Percentiles rank a stretch among this genome's conserved stretches.
These are phyloP conservation scores for Dallia pectoralis DNA, from an alignment of 2,797 vertebrate species.

Conservation along the genomic window DNA sequence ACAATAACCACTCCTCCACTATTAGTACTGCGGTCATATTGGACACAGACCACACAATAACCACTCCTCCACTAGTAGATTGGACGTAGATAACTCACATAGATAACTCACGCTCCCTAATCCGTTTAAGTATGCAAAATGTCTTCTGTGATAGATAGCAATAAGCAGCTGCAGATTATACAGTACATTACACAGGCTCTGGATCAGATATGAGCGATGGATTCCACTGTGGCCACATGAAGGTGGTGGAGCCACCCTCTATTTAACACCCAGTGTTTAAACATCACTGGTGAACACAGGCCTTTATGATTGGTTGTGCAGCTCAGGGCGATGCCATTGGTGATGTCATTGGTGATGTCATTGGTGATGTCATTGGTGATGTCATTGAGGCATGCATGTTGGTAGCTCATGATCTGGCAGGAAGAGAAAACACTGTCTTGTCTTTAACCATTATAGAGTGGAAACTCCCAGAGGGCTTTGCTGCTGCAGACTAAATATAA, in stretches of 20 bases:
- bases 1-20: no score
- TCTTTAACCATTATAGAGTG: slow-evolving; percentile 48
- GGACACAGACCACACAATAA: slow-evolving; percentile 34
- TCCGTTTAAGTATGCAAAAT: slow-evolving; percentile 13
- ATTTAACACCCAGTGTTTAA: slow-evolving; percentile 62
- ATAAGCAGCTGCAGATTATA: slow-evolving; percentile 31
- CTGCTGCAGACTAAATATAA: slow-evolving; percentile 29
- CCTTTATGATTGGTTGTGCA: slow-evolving; percentile 48
- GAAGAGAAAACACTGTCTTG: slow-evolving; percentile 59
- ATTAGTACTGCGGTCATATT: slow-evolving; percentile 33
- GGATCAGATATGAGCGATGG: slow-evolving; percentile 18
- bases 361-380: slow-evolving; percentile 71
- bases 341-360: slow-evolving; percentile 75
- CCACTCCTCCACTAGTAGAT: slow-evolving; percentile 29
- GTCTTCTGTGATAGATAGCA: slow-evolving; percentile 31
- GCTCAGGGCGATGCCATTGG: slow-evolving; percentile 63
- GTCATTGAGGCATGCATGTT: slow-evolving; percentile 66
- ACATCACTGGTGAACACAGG: slow-evolving; percentile 63
- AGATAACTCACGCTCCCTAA: slow-evolving; percentile 26
- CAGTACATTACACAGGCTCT: slow-evolving; percentile 27
- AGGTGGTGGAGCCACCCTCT: slow-evolving; percentile 51
- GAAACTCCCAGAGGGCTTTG: slow-evolving; percentile 49
- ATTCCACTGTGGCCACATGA: slow-evolving; percentile 27
- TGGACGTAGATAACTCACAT: slow-evolving; percentile 14
- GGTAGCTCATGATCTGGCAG: slow-evolving; percentile 65